Percentiles rank a stretch among this genome's conserved stretches.
Evolutionary conservation across 2,888 invertebrate species (phyloP).

Genomic region (Drosophila kambysellisi): DNA sequence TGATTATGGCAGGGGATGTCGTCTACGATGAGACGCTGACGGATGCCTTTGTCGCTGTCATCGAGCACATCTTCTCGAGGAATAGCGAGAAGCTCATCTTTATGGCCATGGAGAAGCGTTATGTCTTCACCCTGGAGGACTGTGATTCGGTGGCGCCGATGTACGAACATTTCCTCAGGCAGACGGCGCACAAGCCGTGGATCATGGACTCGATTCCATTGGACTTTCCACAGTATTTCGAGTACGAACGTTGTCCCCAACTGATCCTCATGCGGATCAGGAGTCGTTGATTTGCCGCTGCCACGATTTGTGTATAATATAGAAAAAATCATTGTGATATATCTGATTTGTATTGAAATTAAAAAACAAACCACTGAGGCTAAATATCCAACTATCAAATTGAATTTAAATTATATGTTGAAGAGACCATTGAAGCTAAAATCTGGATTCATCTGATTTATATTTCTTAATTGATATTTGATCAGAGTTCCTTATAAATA

Average conservation of each 20-base stretch:
- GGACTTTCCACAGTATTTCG: conserved; percentile 92
- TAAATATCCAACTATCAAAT: not conserved
- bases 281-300: conserved; percentile 32
- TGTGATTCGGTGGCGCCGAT: conserved; percentile 94
- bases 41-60: conserved; percentile 90
- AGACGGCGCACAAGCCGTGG: conserved; percentile 85
- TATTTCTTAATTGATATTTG: not conserved
- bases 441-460: not conserved
- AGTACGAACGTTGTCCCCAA: conserved; percentile 92
- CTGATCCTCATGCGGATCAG: conserved; percentile 90
- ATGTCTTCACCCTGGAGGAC: conserved; percentile 93
- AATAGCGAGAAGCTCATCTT: conserved; percentile 87
- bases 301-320: not conserved
- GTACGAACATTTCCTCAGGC: conserved; percentile 92
- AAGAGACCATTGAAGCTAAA: too few relatives aligned
- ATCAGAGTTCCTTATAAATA: not conserved
- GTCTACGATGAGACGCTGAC: conserved; percentile 94
- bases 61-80: conserved; percentile 88
- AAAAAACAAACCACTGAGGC: not conserved
- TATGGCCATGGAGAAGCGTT: conserved; percentile 93
- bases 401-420: too few relatives aligned
- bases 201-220: conserved; percentile 88
- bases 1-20: conserved; percentile 94
- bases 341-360: not conserved
- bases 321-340: not conserved